A percentile compares a stretch with the other conserved stretches of the same genome.
Conservation (phyloP, 2,888 invertebrate species). For the Acanthosoma haemorrhoidale region DNA sequence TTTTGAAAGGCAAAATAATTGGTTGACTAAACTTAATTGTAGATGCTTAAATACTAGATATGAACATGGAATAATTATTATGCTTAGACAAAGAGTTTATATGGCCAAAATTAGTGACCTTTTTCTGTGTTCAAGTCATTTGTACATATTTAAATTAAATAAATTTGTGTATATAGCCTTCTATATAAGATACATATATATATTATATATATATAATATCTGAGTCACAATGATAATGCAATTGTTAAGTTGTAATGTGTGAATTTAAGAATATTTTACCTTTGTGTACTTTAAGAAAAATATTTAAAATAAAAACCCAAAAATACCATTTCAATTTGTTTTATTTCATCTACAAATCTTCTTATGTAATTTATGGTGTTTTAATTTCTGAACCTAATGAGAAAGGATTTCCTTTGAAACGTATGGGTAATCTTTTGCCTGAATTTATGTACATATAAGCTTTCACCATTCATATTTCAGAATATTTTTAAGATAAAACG, state of each 20-base stretch:
- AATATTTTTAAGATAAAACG: too few species aligned
- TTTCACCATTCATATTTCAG: too few species aligned
- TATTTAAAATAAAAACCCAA: slow-evolving; percentile 37
- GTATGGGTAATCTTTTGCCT: too few species aligned
- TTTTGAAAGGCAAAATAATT: not conserved
- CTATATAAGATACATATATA: slow-evolving; percentile 14
- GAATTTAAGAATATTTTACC: slow-evolving; percentile 39
- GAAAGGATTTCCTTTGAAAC: too few species aligned
- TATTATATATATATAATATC: slow-evolving; percentile 29
- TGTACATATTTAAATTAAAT: slow-evolving; percentile 37
- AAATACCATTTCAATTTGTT: slow-evolving; percentile 21
- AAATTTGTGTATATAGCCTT: slow-evolving; percentile 23
- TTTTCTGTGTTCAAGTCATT: slow-evolving; percentile 39
- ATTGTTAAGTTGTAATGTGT: slow-evolving; percentile 40
- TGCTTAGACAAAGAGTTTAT: slow-evolving; percentile 32
- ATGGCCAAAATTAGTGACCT: slow-evolving; percentile 35
- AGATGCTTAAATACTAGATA: slow-evolving; percentile 25
- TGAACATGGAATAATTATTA: slow-evolving; percentile 22
- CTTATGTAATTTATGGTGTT: too few species aligned
- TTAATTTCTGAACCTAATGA: too few species aligned
- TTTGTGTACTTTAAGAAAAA: slow-evolving; percentile 39
- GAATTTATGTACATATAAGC: too few species aligned
- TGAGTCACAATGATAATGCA: slow-evolving; percentile 35
- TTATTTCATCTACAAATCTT: too few species aligned
- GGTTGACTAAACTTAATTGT: slow-evolving; percentile 21